phyloP scores from a whole-genome alignment of 2,113 vertebrate genomes.

The Myrmecobius fasciatus region DNA sequence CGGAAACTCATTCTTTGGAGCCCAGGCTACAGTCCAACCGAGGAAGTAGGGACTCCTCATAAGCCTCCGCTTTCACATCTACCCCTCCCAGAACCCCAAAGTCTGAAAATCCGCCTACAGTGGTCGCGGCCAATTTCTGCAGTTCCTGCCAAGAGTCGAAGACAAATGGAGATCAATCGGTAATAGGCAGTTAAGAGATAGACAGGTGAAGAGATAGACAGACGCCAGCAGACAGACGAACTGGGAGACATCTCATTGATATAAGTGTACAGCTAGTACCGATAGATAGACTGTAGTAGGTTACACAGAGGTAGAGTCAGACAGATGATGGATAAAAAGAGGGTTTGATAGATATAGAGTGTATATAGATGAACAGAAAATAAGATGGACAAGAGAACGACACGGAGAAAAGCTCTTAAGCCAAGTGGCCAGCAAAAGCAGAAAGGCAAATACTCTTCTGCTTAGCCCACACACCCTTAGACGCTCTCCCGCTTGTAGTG shows the following conservation, averaged over 20 bases:
- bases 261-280: background rate
- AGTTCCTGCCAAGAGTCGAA: background rate
- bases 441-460: background rate
- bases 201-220: background rate
- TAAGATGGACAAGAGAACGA: background rate
- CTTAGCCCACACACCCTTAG: background rate
- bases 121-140: background rate
- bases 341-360: background rate
- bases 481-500: constrained; percentile 3
- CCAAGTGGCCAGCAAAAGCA: background rate
- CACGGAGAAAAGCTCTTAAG: background rate
- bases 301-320: background rate
- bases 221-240: constrained; percentile 3
- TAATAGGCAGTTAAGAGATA: background rate
- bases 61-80: background rate
- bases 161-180: background rate
- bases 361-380: background rate
- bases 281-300: background rate
- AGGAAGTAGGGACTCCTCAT: background rate
- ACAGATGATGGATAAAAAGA: background rate
- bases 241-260: constrained; percentile 1
- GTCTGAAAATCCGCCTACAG: background rate
- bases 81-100: background rate
- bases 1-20: background rate
- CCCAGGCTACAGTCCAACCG: background rate